A percentile compares a stretch with the other conserved stretches of the same genome.
phyloP scores from a whole-genome alignment of 1,140 invertebrate species.

The Caerostris extrusa region DNA sequence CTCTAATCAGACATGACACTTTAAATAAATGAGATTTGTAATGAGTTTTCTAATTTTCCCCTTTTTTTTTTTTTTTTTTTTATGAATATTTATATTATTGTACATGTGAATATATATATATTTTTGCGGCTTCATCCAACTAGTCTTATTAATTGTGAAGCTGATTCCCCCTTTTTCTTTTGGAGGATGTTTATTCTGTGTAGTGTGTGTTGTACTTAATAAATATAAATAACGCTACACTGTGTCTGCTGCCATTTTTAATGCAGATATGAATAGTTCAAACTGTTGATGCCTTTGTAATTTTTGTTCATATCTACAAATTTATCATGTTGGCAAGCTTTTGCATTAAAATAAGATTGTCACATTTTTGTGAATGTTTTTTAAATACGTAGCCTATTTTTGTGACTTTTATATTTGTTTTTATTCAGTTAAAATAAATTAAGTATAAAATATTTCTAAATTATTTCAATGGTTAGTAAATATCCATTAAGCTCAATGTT shows the following conservation, averaged over 20 bases:
- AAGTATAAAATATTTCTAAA: too few relatives aligned
- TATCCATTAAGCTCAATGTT: too few relatives aligned
- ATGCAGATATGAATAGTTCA: conserved; percentile 35
- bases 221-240: conserved; percentile 33
- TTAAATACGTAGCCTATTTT: too few relatives aligned
- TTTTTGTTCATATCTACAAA: background rate
- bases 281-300: background rate
- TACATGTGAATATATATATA: conserved; percentile 23
- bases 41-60: background rate
- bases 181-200: background rate
- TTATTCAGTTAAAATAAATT: too few relatives aligned
- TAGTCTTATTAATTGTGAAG: conserved; percentile 31
- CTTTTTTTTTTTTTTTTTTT: background rate
- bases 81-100: background rate
- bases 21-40: background rate
- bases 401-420: too few relatives aligned
- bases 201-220: conserved; percentile 39
- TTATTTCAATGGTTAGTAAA: too few relatives aligned
- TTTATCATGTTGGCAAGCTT: background rate
- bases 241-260: conserved; percentile 33
- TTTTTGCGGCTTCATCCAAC: background rate
- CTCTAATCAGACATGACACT: background rate
- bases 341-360: background rate
- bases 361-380: too few relatives aligned
- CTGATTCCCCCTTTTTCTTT: background rate